phyloP scores from a whole-genome alignment of 2,797 vertebrate genomes.

The Gymnothorax reevesii region DNA sequence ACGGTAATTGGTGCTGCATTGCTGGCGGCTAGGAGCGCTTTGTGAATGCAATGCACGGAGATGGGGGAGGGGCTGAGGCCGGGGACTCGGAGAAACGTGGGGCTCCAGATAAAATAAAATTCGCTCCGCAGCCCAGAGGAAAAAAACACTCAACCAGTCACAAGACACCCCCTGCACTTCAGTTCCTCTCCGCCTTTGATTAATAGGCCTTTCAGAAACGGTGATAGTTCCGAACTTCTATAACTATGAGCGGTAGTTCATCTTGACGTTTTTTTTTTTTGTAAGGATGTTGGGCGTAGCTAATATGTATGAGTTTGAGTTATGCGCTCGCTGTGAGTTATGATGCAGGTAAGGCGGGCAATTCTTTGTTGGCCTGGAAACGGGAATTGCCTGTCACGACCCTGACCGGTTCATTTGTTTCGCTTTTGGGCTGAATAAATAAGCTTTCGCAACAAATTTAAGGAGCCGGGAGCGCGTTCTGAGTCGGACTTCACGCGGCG shows the following conservation, averaged over 20 bases:
- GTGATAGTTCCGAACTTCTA: constrained; percentile 39
- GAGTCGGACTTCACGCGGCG: constrained; percentile 2
- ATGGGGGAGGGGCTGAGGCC: not conserved
- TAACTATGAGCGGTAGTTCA: constrained; percentile 35
- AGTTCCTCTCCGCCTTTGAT: constrained; percentile 43
- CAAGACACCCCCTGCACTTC: constrained; percentile 21
- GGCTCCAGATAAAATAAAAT: not conserved
- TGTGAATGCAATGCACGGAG: not conserved
- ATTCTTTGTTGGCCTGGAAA: constrained; percentile 10
- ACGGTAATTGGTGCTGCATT: not conserved
- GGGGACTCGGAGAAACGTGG: not conserved
- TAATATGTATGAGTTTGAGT: constrained; percentile 26
- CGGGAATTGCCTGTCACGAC: constrained; percentile 29
- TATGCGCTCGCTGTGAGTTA: constrained; percentile 19
- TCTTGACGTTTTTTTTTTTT: constrained; percentile 36
- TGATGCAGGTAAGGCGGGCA: constrained; percentile 1
- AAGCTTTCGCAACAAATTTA: not conserved
- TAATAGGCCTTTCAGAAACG: constrained; percentile 50
- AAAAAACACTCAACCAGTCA: constrained; percentile 43
- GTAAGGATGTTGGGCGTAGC: constrained; percentile 23
- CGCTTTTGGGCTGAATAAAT: not conserved
- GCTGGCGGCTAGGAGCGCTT: not conserved
- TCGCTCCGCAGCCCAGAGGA: constrained; percentile 28
- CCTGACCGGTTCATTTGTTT: constrained; percentile 25
- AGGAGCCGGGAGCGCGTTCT: not conserved